Base-by-base conservation (phyloP, 2,888 invertebrate species). In the Corbicula japonica region DNA sequence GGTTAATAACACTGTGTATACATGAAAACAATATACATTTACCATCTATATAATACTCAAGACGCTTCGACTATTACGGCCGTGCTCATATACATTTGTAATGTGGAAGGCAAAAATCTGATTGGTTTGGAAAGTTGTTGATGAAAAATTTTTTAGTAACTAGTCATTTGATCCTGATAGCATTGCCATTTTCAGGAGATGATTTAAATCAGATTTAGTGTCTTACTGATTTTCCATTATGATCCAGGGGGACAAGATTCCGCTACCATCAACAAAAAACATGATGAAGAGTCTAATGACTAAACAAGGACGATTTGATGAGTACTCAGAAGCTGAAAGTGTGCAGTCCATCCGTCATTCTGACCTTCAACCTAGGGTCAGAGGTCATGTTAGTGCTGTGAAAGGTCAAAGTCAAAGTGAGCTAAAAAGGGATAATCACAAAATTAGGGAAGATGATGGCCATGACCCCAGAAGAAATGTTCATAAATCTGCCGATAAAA, bases 221-320 rank as follows among this genome's bases (percentile, higher is more conserved):
- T 12, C 41, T 38, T 12, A 38, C 15, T 38, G 8, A 12, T 38
- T 12, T 15, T 38, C 41, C 15, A 12, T 35, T 44, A 56, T 21
- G 18, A 52, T 71, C 18, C 50, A 83, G 83, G 83, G 83, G 26
- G 71, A 52, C 6, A 80, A 80, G 35, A 66, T 83, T 32, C 83
- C 83, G n/a, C 77, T 83, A 12, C 83, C 83, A 1, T 83, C 83
- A 21, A 83, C 83, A 21, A 69, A 76, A 44, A 65, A 73, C 74
- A 70, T 79, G 12, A 50, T 76, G 52, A 76, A 73, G 34, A 32
- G 48, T 52, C 26, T 76, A 23, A 34, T 72, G 35, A 41, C 60
- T 12, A 66, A 58, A 56, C 44, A 61, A 21, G 62, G 32, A 30
- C 18, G 30, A 8, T 28, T 32, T 18, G 58, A 71, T 15, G 75